Conservation (phyloP, 1,140 invertebrate species). For the Mercenaria mercenaria region DNA sequence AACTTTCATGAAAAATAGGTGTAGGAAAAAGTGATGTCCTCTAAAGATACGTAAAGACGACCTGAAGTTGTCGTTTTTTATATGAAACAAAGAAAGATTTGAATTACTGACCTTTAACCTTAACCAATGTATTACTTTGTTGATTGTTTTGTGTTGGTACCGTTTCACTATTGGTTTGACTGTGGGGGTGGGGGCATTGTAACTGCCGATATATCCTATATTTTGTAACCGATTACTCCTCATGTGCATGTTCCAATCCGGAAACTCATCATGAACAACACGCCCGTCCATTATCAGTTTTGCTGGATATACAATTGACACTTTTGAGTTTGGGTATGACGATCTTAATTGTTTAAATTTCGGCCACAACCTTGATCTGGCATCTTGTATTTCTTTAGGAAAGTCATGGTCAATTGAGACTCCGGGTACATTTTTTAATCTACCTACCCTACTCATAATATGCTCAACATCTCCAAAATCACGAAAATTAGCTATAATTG, state of each 20-base stretch:
- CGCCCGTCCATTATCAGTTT: not conserved
- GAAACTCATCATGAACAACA: not conserved
- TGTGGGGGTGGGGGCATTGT: not conserved
- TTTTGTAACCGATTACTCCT: not conserved
- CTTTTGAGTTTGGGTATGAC: not conserved
- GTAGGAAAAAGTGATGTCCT: no score
- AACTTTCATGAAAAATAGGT: no score
- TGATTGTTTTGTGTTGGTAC: no score
- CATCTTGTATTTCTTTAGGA: slow-evolving; percentile 50
- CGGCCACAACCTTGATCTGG: slow-evolving; percentile 34
- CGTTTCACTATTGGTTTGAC: no score
- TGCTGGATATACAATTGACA: not conserved
- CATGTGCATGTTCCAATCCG: not conserved
- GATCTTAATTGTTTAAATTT: not conserved
- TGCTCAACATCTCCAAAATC: slow-evolving; percentile 29
- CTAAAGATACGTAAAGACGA: no score
- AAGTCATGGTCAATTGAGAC: slow-evolving; percentile 30
- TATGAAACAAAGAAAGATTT: no score
- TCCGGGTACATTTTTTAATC: slow-evolving; percentile 18
- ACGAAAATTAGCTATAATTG: slow-evolving; percentile 49
- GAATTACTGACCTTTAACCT: no score
- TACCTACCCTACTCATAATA: slow-evolving; percentile 38
- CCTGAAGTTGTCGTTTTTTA: no score
- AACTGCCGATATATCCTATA: not conserved
- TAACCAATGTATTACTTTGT: no score